Percentiles rank a stretch among this genome's conserved stretches.
Evolutionary conservation across 2,888 invertebrate species (phyloP).

Genomic region (Malthinus flaveolus): DNA sequence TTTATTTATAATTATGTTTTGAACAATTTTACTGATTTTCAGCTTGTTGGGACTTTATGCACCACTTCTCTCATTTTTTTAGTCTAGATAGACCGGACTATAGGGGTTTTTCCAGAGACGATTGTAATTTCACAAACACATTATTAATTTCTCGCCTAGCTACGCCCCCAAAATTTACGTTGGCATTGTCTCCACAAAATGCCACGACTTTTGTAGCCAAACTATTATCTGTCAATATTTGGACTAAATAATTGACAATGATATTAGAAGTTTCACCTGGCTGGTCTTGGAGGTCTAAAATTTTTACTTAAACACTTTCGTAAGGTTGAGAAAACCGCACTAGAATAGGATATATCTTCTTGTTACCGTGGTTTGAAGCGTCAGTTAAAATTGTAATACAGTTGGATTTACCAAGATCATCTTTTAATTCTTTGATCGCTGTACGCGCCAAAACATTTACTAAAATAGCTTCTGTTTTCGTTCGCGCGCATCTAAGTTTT

Average conservation of each 20-base stretch:
- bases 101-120: conserved; percentile 25
- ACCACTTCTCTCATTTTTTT: too few relatives aligned
- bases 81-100: too few relatives aligned
- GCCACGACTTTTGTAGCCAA: conserved; percentile 35
- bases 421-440: conserved; percentile 28
- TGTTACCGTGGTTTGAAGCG: conserved; percentile 42
- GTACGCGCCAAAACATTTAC: conserved; percentile 38
- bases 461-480: conserved; percentile 39
- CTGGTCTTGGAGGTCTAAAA: conserved; percentile 30
- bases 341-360: conserved; percentile 42
- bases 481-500: conserved; percentile 43
- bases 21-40: too few relatives aligned
- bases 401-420: not conserved
- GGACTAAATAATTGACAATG: conserved; percentile 34
- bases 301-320: conserved; percentile 32
- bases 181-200: conserved; percentile 34
- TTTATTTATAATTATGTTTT: too few relatives aligned
- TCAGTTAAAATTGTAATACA: conserved; percentile 27
- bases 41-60: too few relatives aligned
- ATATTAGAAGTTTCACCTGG: conserved; percentile 38
- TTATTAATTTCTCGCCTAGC: conserved; percentile 36
- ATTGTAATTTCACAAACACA: conserved; percentile 36
- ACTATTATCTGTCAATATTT: conserved; percentile 38
- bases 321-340: conserved; percentile 34
- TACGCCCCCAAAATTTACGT: conserved; percentile 37